Conservation (phyloP, 2,888 invertebrate genomes). For the Tromatobia lineatoria region DNA sequence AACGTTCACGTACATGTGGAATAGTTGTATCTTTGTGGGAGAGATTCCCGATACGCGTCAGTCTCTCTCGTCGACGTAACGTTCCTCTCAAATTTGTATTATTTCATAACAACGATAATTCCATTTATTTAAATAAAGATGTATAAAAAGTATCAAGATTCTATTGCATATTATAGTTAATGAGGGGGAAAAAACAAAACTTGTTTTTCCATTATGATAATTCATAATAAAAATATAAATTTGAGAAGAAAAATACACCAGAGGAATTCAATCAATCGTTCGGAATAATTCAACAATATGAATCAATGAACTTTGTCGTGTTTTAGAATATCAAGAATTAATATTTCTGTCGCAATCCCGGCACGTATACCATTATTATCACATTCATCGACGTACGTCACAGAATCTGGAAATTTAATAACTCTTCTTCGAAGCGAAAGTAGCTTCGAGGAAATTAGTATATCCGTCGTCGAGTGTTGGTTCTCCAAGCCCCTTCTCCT, state of each 20-base stretch:
- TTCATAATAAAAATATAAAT: too few species aligned
- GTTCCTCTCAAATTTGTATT: too few species aligned
- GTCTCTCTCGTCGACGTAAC: constrained; percentile 33
- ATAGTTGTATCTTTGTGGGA: constrained; percentile 15
- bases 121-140: too few species aligned
- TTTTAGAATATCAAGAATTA: not conserved
- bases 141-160: too few species aligned
- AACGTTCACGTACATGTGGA: not conserved
- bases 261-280: too few species aligned
- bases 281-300: too few species aligned
- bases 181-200: too few species aligned
- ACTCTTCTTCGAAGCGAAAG: constrained; percentile 16
- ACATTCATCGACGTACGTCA: constrained; percentile 51
- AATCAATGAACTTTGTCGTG: too few species aligned
- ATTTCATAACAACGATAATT: too few species aligned
- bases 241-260: too few species aligned
- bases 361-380: constrained; percentile 15
- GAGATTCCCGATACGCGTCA: constrained; percentile 54
- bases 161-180: too few species aligned
- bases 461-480: not conserved
- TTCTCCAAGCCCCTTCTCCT: not conserved
- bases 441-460: constrained; percentile 23
- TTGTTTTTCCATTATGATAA: too few species aligned
- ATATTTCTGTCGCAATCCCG: not conserved
- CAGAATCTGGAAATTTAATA: constrained; percentile 39